These are phyloP conservation scores for Delia radicum DNA, from an alignment of 1,140 invertebrate species.

Conservation along the genomic window DNA sequence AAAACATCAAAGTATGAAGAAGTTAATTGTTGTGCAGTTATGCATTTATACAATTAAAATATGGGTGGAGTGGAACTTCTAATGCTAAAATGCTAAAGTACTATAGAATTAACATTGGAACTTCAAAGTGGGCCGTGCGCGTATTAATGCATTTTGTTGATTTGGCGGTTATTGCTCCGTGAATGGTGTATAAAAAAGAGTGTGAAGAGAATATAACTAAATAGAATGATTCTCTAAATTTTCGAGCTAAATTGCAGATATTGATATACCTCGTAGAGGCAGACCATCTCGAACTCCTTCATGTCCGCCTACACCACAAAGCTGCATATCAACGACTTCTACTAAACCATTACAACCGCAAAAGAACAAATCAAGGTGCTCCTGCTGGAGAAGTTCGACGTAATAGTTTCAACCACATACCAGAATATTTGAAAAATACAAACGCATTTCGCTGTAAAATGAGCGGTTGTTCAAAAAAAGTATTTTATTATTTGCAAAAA, in stretches of 20 bases:
- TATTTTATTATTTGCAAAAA: no score
- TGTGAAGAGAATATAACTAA: neutral
- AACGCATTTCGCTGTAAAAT: neutral
- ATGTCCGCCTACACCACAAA: neutral
- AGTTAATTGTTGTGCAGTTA: neutral
- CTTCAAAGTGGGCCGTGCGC: neutral
- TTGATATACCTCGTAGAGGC: neutral
- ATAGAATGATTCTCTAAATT: neutral
- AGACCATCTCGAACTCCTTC: neutral
- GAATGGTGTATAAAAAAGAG: neutral
- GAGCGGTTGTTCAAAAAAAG: neutral
- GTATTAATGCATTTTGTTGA: neutral
- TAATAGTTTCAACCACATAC: no score
- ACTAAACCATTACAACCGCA: neutral
- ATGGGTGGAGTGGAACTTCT: no score
- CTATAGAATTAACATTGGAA: neutral
- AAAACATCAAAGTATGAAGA: neutral
- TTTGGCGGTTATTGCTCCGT: neutral
- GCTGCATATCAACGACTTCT: neutral
- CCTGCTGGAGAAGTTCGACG: neutral
- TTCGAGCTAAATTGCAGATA: neutral
- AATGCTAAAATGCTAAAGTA: neutral
- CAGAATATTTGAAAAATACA: neutral
- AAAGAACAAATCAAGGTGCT: no score
- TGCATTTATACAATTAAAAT: neutral